Evolutionary conservation across 2,797 vertebrate species (phyloP).

Genomic region (Phataginus tricuspis): DNA sequence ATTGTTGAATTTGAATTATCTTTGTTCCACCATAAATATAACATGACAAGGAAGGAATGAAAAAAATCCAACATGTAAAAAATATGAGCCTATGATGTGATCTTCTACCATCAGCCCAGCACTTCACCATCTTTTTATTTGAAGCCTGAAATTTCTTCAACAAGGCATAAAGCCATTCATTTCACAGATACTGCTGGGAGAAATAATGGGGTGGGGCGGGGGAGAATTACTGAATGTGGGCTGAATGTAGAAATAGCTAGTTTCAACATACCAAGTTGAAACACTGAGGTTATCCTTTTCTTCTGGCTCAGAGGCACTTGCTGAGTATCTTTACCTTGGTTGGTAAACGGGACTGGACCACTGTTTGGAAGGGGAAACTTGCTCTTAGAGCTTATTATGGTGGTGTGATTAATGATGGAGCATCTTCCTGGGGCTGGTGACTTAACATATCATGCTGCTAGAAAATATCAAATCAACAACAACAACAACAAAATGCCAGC

Average conservation of each 20-base stretch:
- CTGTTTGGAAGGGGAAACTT: background rate
- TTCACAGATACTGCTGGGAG: background rate
- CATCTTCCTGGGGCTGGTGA: background rate
- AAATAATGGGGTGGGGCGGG: constrained; percentile 22
- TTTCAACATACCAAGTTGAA: background rate
- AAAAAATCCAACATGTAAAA: background rate
- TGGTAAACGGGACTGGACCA: background rate
- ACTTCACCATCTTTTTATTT: background rate
- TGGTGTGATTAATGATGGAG: background rate
- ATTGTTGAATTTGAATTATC: constrained; percentile 14
- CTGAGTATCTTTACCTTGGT: background rate
- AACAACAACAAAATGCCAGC: background rate
- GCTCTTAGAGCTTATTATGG: background rate
- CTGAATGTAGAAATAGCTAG: background rate
- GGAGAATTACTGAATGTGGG: background rate
- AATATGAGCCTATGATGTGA: background rate
- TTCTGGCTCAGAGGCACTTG: background rate
- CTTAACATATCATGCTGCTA: background rate
- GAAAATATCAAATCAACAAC: background rate
- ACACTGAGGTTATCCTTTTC: background rate
- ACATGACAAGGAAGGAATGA: background rate
- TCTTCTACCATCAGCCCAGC: background rate
- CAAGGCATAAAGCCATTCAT: constrained; percentile 48
- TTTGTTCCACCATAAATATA: background rate
- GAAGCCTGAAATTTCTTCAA: constrained; percentile 43